Evolutionary conservation across 2,797 vertebrate species (phyloP), one percentile per base, ranked within the genome.

Genomic region (Oryzias dopingdopingensis): DNA sequence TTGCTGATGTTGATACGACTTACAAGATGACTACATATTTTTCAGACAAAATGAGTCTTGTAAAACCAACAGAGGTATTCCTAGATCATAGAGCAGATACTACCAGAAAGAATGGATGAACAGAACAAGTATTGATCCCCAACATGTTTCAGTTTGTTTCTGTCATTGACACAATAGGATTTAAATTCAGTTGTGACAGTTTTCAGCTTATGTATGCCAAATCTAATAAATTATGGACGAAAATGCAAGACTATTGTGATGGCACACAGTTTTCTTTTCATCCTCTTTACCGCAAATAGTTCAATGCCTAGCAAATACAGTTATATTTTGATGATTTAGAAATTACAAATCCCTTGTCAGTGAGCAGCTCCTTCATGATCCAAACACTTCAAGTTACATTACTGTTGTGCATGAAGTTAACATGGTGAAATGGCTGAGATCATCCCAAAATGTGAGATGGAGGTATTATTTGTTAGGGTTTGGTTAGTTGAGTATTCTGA

Each of bases 171-270:
- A 48, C 29, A 4, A 15, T 48, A 13, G 23, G 2, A 17, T 57
- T 48, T 48, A 14, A 47, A 18, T 48, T 48, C 23, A 12, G 45
- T 22, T 17, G 26, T 57, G 55, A 57, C 4, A n/a, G 40, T 15
- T 40, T 48, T 18, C 44, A 57, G 44, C 14, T 18, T 8, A 18
- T 57, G 6, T 48, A 22, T 41, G 1, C 13, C 14, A 7, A 57
- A 13, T 44, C 43, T 6, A 40, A 57, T 6, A 37, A 37, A 57
- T 32, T 20, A 24, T 1, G 4, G 45, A 49, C 22, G 15, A 41
- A 41, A 56, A 41, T 57, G 56, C 7, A 2, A 6, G 45, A 57
- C 6, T 46, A 56, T 46, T 57, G 56, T 42, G 46, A 58, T 46
- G 53, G 43, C 17, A 14, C 53, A 32, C 53, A 56, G 5, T 56